These are phyloP conservation scores for Bombycilla garrulus DNA, from an alignment of 2,113 vertebrate genomes.

Conservation along the genomic window DNA sequence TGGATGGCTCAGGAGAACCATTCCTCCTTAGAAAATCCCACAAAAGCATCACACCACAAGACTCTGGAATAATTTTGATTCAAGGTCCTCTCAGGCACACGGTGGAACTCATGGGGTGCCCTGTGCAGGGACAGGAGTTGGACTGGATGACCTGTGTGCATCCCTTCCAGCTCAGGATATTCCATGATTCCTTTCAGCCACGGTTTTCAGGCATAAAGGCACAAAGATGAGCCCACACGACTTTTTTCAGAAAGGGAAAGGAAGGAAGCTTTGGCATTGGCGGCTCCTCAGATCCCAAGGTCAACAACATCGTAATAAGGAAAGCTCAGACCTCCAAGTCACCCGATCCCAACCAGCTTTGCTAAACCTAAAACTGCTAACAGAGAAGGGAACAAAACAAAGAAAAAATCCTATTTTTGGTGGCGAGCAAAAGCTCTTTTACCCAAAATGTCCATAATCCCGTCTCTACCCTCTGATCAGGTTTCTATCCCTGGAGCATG, in stretches of 20 bases:
- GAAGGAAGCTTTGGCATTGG: background rate
- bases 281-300: background rate
- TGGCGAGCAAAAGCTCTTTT: background rate
- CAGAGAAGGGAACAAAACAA: accelerated
- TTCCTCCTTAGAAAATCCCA: background rate
- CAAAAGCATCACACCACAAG: background rate
- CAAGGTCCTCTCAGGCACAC: background rate
- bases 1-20: background rate
- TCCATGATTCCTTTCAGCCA: background rate
- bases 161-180: background rate
- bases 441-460: background rate
- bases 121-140: background rate
- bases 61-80: accelerated
- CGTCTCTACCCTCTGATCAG: background rate
- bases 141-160: background rate
- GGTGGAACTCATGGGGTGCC: background rate
- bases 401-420: background rate
- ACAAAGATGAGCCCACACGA: accelerated
- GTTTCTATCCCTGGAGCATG: background rate
- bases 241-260: background rate
- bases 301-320: accelerated
- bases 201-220: background rate
- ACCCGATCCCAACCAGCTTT: background rate
- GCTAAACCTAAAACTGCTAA: background rate
- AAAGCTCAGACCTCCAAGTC: background rate